A percentile compares a stretch with the other conserved stretches of the same genome.
Conservation (phyloP, 1,140 invertebrate species). For the Listronotus bonariensis region DNA sequence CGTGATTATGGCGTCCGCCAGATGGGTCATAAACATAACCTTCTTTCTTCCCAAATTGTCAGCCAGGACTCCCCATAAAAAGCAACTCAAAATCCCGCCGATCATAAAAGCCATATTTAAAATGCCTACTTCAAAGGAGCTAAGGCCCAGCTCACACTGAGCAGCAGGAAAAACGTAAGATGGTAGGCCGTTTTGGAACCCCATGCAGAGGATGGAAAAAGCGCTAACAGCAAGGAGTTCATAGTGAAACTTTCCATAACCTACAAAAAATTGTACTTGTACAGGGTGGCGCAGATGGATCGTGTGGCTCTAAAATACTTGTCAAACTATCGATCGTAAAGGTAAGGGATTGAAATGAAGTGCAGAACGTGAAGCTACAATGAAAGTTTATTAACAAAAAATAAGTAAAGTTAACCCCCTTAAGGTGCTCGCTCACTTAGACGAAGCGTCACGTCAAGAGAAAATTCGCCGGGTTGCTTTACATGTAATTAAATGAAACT, state of each 20-base stretch:
- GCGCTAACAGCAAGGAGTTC: constrained; percentile 50
- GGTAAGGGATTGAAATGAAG: too few relatives aligned
- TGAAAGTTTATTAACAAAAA: too few relatives aligned
- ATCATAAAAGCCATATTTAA: constrained; percentile 51
- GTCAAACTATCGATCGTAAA: too few relatives aligned
- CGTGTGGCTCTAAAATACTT: too few relatives aligned
- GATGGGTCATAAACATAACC: constrained; percentile 64
- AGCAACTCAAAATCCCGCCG: constrained; percentile 52
- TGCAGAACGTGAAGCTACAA: too few relatives aligned
- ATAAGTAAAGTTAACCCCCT: too few relatives aligned
- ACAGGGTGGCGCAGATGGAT: too few relatives aligned
- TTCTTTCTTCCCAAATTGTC: constrained; percentile 53
- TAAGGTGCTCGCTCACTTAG: too few relatives aligned
- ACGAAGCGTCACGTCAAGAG: too few relatives aligned
- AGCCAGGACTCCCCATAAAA: constrained; percentile 53
- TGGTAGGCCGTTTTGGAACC: constrained; percentile 65
- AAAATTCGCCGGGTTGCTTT: too few relatives aligned
- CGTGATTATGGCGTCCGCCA: constrained; percentile 61
- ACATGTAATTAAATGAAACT: too few relatives aligned
- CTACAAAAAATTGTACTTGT: constrained; percentile 48
- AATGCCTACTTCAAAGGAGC: constrained; percentile 49
- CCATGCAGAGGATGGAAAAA: constrained; percentile 53
- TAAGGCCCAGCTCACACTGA: constrained; percentile 54
- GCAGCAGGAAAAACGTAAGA: constrained; percentile 59
- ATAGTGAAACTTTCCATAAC: constrained; percentile 54